Evolutionary conservation across 92 coral and sea anemone genomes (phyloP).

Genomic region (Palythoa caribaeorum): DNA sequence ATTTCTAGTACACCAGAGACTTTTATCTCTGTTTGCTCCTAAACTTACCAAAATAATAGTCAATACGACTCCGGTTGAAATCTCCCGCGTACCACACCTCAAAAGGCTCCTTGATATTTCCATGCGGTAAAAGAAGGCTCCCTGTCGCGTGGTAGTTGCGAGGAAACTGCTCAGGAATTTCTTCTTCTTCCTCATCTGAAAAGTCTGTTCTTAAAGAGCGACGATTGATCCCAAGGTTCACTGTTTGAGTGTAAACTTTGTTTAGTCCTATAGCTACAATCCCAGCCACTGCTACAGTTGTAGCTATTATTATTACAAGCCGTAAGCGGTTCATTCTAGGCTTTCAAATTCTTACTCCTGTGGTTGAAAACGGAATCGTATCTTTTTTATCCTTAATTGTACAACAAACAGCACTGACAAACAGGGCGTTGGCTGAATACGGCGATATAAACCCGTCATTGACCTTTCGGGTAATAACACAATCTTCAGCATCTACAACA

Average conservation of each 20-base stretch:
- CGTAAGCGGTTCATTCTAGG: slow-evolving; percentile 4
- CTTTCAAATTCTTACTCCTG: no score
- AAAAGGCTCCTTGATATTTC: slow-evolving; percentile 39
- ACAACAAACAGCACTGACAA: not conserved
- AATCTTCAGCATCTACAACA: slow-evolving; percentile 5
- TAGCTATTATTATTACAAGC: not conserved
- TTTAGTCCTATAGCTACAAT: slow-evolving; percentile 23
- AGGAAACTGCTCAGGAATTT: slow-evolving; percentile 23
- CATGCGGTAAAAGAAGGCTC: slow-evolving; percentile 34
- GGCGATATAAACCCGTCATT: not conserved
- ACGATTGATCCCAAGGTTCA: slow-evolving; percentile 5
- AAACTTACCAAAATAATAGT: slow-evolving; percentile 48
- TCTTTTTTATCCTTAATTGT: no score
- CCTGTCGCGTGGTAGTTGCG: slow-evolving; percentile 46
- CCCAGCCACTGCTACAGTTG: slow-evolving; percentile 23
- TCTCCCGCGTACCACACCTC: slow-evolving; percentile 51
- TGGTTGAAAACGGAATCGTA: no score
- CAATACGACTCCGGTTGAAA: slow-evolving; percentile 39
- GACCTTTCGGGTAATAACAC: slow-evolving; percentile 23
- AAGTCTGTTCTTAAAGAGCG: slow-evolving; percentile 19
- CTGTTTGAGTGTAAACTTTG: not conserved
- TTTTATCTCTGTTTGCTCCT: not conserved
- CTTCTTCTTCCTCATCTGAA: slow-evolving; percentile 17
- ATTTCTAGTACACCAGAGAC: not conserved
- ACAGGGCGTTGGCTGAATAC: slow-evolving; percentile 11